Evolutionary conservation across 2,113 vertebrate species (phyloP).

Genomic region (Taxidea taxus): DNA sequence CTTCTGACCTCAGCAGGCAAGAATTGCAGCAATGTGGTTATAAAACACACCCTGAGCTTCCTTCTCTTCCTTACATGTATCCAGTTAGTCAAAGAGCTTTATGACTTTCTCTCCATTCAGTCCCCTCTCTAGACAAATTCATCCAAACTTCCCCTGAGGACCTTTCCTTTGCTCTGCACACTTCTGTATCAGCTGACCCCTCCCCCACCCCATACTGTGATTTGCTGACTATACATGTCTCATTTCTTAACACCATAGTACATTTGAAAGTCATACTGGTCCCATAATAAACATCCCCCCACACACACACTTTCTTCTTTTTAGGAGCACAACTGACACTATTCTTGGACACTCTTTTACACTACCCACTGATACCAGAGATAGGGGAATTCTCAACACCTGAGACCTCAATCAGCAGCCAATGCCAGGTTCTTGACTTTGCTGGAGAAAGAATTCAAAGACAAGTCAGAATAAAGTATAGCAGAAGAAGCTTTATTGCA

Average conservation of each 20-base stretch:
- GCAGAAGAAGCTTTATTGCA: background rate
- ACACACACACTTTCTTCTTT: background rate
- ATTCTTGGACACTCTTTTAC: background rate
- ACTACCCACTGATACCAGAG: background rate
- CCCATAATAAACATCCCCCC: background rate
- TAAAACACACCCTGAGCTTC: background rate
- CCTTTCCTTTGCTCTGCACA: background rate
- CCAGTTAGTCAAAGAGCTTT: background rate
- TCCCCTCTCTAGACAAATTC: background rate
- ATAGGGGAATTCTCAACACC: background rate
- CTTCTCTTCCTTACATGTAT: background rate
- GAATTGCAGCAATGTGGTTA: background rate
- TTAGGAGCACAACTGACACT: background rate
- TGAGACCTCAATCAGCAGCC: background rate
- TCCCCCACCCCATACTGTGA: rapidly evolving
- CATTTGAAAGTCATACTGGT: background rate
- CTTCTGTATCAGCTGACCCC: background rate
- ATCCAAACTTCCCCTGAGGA: background rate
- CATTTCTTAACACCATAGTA: background rate
- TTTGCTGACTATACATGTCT: background rate
- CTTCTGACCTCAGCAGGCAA: background rate
- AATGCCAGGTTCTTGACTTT: background rate
- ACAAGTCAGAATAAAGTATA: background rate
- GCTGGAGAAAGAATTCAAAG: background rate
- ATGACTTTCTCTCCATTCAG: background rate